These are phyloP conservation scores for Hesperophylax magnus DNA, from an alignment of 1,140 invertebrate genomes.

Conservation along the genomic window DNA sequence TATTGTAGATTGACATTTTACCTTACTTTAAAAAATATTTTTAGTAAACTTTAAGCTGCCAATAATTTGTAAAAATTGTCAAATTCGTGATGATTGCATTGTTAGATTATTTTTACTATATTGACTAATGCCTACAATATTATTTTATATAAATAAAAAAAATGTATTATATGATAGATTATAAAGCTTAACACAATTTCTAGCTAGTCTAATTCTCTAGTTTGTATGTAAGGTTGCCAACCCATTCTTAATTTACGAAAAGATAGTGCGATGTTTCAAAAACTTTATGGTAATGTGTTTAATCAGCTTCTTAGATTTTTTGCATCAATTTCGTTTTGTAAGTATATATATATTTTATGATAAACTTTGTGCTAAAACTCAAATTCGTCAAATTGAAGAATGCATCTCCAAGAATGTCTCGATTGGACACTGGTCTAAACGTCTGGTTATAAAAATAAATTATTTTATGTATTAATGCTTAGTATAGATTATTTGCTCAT, in stretches of 20 bases:
- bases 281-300: neutral
- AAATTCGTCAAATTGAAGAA: neutral
- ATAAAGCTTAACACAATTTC: conserved; percentile 21
- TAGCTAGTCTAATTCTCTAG: conserved; percentile 36
- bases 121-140: neutral
- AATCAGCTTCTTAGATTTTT: neutral
- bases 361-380: neutral
- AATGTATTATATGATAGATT: neutral
- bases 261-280: conserved; percentile 19
- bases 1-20: too few species aligned
- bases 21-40: too few species aligned
- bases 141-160: neutral
- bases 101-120: neutral
- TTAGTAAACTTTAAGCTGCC: too few species aligned
- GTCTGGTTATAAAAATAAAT: neutral
- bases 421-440: neutral
- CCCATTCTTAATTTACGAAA: conserved; percentile 9
- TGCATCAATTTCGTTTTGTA: neutral
- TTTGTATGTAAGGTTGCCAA: conserved; percentile 5
- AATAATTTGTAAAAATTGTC: too few species aligned
- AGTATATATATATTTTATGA: neutral
- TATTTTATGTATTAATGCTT: neutral
- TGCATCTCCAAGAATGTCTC: neutral
- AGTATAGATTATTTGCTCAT: too few species aligned
- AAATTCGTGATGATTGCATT: too few species aligned